These are phyloP conservation scores for Phthorimaea operculella DNA, from an alignment of 1,140 invertebrate genomes.

Conservation along the genomic window DNA sequence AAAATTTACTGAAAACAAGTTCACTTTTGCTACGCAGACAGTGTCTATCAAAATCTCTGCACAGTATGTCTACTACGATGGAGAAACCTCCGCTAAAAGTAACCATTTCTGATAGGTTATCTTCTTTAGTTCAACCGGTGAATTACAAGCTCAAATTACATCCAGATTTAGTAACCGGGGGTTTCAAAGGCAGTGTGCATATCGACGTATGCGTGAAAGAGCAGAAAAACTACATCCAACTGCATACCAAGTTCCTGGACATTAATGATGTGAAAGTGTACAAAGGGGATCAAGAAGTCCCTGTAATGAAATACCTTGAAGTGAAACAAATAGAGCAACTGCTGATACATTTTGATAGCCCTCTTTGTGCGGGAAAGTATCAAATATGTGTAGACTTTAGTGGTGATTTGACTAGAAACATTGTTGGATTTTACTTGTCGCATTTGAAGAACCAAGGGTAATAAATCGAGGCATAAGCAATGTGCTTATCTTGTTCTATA, in stretches of 20 bases:
- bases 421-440: constrained; percentile 66
- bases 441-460: constrained; percentile 46
- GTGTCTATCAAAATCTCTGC: background rate
- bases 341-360: constrained; percentile 37
- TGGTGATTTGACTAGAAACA: constrained; percentile 64
- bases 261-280: constrained; percentile 56
- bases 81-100: background rate
- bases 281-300: constrained; percentile 30
- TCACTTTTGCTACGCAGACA: background rate
- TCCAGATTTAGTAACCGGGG: constrained; percentile 77
- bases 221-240: constrained; percentile 71
- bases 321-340: constrained; percentile 43
- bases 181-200: constrained; percentile 77
- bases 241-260: constrained; percentile 77
- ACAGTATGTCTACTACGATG: background rate
- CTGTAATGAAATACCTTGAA: constrained; percentile 36
- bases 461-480: background rate
- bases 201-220: constrained; percentile 74
- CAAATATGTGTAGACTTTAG: constrained; percentile 54
- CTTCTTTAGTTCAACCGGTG: constrained; percentile 73
- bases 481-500: no score
- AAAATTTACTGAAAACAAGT: background rate
- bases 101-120: constrained; percentile 62
- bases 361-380: constrained; percentile 37
- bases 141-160: constrained; percentile 81